Conservation (phyloP, 1,140 invertebrate genomes). For the Papilio polytes region DNA sequence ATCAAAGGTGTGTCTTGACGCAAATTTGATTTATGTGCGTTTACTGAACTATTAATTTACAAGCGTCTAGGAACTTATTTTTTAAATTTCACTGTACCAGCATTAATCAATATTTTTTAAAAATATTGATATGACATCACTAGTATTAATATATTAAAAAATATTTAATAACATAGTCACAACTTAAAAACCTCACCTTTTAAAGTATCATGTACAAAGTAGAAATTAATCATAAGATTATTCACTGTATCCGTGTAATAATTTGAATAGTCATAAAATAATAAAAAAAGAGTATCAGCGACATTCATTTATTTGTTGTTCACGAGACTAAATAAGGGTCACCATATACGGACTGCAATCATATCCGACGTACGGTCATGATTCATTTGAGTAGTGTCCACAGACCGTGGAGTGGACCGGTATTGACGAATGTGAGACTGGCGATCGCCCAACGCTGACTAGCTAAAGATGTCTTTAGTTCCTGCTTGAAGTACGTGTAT, state of each 20-base stretch:
- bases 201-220: neutral
- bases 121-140: neutral
- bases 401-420: no score
- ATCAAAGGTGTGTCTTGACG: slow-evolving; percentile 27
- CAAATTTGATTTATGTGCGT: slow-evolving; percentile 8
- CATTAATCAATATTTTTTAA: neutral
- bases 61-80: neutral
- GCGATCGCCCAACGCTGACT: no score
- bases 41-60: neutral
- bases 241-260: slow-evolving; percentile 4
- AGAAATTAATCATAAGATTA: slow-evolving; percentile 7
- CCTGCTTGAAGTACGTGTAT: neutral
- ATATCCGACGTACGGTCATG: no score
- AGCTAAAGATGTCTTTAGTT: neutral
- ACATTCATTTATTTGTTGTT: no score
- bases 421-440: no score
- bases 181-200: slow-evolving; percentile 2
- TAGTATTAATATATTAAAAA: neutral
- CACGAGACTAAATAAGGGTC: no score
- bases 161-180: neutral
- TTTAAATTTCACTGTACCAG: neutral
- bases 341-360: neutral
- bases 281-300: neutral
- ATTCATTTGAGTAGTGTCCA: no score
- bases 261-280: slow-evolving; percentile 7